Evolutionary conservation across 1,140 invertebrate species (phyloP).

Genomic region (Hyposmocoma kahamanoa): DNA sequence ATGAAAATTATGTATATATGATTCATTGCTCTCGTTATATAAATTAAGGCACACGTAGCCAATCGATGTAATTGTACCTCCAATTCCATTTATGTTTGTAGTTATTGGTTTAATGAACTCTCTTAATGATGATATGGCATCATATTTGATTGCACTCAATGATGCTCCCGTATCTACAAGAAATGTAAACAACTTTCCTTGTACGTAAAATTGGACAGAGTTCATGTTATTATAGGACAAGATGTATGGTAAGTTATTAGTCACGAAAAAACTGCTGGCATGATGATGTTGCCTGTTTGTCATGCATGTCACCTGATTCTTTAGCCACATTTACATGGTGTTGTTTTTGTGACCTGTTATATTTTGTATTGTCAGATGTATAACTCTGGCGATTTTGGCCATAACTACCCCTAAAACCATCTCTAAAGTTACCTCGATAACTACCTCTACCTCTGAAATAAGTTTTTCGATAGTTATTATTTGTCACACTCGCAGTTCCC

Average conservation of each 20-base stretch:
- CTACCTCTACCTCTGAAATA: background rate
- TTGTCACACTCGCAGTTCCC: too few relatives aligned
- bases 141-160: background rate
- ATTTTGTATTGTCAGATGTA: too few relatives aligned
- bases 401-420: too few relatives aligned
- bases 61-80: background rate
- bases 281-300: background rate
- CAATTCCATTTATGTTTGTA: slow-evolving; percentile 2
- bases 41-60: background rate
- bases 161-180: background rate
- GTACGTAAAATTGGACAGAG: background rate
- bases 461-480: too few relatives aligned
- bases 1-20: slow-evolving; percentile 7
- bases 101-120: background rate
- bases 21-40: background rate
- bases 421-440: background rate
- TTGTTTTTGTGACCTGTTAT: background rate
- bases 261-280: slow-evolving; percentile 2
- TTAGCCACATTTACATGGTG: too few relatives aligned
- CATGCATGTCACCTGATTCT: too few relatives aligned
- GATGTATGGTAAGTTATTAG: background rate
- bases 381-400: too few relatives aligned
- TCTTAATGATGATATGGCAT: background rate
- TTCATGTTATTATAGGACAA: background rate
- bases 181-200: background rate